These are phyloP conservation scores for Himalopsyche japonica DNA, from an alignment of 2,888 invertebrate genomes.

Conservation along the genomic window DNA sequence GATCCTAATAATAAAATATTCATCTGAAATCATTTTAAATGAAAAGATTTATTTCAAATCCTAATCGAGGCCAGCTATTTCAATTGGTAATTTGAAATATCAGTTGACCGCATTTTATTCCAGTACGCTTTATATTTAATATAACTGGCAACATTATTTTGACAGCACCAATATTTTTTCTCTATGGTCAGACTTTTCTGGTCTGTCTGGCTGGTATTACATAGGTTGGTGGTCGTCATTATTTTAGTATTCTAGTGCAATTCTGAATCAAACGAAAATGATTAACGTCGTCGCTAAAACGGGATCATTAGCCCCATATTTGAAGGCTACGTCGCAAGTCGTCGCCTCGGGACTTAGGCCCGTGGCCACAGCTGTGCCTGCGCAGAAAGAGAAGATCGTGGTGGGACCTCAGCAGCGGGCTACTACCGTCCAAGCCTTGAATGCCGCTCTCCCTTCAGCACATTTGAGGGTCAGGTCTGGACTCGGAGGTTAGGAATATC, in stretches of 20 bases:
- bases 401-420: constrained; percentile 54
- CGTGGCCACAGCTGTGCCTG: constrained; percentile 55
- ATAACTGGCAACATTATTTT: not conserved
- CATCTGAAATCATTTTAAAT: too few species aligned
- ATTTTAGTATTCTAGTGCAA: constrained; percentile 5
- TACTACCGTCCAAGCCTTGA: constrained; percentile 60
- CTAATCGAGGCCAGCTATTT: too few species aligned
- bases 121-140: not conserved
- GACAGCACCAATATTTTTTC: not conserved
- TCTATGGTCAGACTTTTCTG: not conserved
- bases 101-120: too few species aligned
- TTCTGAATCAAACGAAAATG: constrained; percentile 50
- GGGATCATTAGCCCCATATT: constrained; percentile 66
- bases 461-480: constrained; percentile 63
- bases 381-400: constrained; percentile 57
- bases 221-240: not conserved
- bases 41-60: too few species aligned
- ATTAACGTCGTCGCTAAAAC: constrained; percentile 71
- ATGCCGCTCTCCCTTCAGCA: constrained; percentile 63
- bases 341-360: constrained; percentile 71
- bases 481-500: constrained; percentile 59
- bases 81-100: too few species aligned
- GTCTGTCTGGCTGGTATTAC: constrained; percentile 14
- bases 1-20: too few species aligned
- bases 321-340: constrained; percentile 69